These are phyloP conservation scores for Bilobella aurantiaca DNA, from an alignment of 1,140 invertebrate genomes.

Conservation along the genomic window DNA sequence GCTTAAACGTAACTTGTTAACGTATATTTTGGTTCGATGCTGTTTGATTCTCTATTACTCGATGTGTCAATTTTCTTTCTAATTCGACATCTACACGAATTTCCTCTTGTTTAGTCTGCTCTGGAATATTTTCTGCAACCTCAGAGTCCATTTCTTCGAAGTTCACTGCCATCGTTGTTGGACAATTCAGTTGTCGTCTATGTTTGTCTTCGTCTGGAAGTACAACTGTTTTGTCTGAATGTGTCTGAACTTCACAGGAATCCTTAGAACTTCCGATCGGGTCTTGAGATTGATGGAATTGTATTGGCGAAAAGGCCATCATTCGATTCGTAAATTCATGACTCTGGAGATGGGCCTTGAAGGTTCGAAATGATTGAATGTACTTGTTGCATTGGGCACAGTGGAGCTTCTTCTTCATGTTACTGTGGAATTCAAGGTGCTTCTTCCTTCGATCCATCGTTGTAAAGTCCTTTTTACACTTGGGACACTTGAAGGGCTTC, in stretches of 20 bases:
- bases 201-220: neutral
- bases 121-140: neutral
- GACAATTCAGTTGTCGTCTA: neutral
- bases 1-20: too few species aligned
- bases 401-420: constrained; percentile 4
- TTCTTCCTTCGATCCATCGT: neutral
- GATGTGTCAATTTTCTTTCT: neutral
- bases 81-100: neutral
- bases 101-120: neutral
- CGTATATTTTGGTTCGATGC: too few species aligned
- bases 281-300: neutral
- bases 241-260: neutral
- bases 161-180: neutral
- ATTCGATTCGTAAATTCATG: neutral
- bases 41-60: too few species aligned
- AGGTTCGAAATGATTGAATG: neutral
- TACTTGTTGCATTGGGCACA: neutral
- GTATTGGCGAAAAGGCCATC: constrained; percentile 4
- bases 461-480: constrained; percentile 15
- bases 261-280: neutral
- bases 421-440: constrained; percentile 9
- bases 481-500: constrained; percentile 10
- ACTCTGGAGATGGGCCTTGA: constrained; percentile 9
- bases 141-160: neutral
- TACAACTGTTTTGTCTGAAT: neutral